Evolutionary conservation across 1,140 invertebrate genomes (phyloP).

Genomic region (Papilio machaon): DNA sequence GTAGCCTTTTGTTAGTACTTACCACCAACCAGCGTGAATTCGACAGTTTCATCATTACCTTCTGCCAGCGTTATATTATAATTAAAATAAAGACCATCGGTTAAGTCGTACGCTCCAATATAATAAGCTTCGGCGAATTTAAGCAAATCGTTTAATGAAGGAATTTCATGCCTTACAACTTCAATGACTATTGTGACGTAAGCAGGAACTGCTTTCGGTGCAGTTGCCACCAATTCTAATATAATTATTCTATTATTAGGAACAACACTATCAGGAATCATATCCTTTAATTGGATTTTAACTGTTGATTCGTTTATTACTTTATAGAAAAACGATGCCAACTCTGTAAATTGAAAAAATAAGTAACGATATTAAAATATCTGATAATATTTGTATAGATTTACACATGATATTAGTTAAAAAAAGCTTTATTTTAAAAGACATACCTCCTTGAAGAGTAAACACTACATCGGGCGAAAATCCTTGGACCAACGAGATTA

Average conservation of each 20-base stretch:
- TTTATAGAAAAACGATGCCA: constrained; percentile 39
- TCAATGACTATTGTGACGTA: constrained; percentile 26
- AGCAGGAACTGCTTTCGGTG: constrained; percentile 2
- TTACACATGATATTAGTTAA: neutral
- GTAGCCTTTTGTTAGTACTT: neutral
- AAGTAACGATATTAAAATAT: neutral
- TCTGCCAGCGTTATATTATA: constrained; percentile 5
- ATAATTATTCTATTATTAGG: constrained; percentile 28
- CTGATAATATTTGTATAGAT: neutral
- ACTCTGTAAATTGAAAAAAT: constrained; percentile 41
- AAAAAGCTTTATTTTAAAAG: neutral
- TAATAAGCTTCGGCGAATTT: neutral
- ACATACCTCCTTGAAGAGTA: constrained; percentile 47
- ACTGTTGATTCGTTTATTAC: constrained; percentile 36
- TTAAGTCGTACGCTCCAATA: neutral
- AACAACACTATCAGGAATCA: neutral
- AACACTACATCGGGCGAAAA: constrained; percentile 45
- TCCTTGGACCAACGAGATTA: constrained; percentile 48
- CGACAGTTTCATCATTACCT: constrained; percentile 9
- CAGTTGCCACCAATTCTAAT: neutral
- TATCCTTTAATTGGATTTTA: constrained; percentile 29
- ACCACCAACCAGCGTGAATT: constrained; percentile 31
- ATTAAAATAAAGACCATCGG: neutral
- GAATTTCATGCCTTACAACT: neutral
- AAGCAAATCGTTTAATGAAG: neutral